Percentiles rank a stretch among this genome's conserved stretches.
Evolutionary conservation across 2,797 vertebrate species (phyloP).

Genomic region (Denticeps clupeoides): DNA sequence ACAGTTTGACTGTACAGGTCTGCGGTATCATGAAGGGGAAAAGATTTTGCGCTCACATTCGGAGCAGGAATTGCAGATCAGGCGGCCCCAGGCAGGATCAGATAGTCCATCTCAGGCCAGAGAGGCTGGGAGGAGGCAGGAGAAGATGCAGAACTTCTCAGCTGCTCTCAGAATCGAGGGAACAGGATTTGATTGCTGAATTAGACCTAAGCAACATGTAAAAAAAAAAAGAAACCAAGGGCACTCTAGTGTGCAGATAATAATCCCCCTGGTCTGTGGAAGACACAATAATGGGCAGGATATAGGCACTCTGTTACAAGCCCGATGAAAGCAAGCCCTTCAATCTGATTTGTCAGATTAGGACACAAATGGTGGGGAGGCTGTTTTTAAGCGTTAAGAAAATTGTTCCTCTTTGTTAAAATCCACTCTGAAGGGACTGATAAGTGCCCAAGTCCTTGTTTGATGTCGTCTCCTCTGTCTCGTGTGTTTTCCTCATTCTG

Average conservation of each 20-base stretch:
- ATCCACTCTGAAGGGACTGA: neutral
- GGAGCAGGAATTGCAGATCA: too few relatives aligned
- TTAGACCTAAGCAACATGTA: neutral
- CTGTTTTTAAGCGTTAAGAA: neutral
- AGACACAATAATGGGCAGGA: neutral
- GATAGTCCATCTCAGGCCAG: too few relatives aligned
- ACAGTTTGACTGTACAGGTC: too few relatives aligned
- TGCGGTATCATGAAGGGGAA: too few relatives aligned
- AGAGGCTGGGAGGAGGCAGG: neutral
- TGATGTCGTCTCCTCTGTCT: constrained; percentile 17
- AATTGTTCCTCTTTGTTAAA: neutral
- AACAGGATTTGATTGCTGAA: neutral
- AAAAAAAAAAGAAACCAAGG: constrained; percentile 3
- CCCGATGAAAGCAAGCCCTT: neutral
- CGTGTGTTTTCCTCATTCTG: constrained; percentile 20
- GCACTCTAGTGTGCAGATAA: neutral
- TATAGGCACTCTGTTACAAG: neutral
- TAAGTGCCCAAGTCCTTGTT: constrained; percentile 3
- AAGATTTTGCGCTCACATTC: too few relatives aligned
- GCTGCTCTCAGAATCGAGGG: neutral
- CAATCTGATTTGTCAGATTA: neutral
- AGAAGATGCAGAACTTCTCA: too few relatives aligned
- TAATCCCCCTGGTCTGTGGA: too few relatives aligned
- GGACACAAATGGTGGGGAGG: neutral
- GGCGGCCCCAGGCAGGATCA: too few relatives aligned